Evolutionary conservation across 2,888 invertebrate species (phyloP), one percentile per base, ranked within the genome.

Genomic region (Synanthedon andrenaeformis): DNA sequence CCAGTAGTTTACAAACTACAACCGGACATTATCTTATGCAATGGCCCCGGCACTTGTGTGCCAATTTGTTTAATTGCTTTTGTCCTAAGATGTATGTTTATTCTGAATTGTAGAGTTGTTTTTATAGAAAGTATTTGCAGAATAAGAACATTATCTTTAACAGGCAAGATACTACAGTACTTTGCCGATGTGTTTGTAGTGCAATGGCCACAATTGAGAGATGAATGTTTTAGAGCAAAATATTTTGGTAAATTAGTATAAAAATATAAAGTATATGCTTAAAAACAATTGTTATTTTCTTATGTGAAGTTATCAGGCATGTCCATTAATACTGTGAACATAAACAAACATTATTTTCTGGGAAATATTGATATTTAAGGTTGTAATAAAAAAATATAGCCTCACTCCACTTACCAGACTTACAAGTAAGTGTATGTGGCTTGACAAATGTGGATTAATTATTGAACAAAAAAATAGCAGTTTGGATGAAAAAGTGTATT

Each of bases 31-130:
- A 90, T 97, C 64, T 82, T 97, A 51, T 96, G 95, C 79, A 98
- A 99, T 86, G 99, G 99, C 0, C 99, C 99, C 49, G 98, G 98
- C 6, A 98, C 97, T 5, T 98, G 99, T 78, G 90, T 99, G 56
- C 99, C 99, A 3, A 87, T 98, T 54, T 97, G 97, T 83, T 63
- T 93, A 54, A 89, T 93, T 53, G 93, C 92, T 13, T 94, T 94
- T 71, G 51, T 96, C 0, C 84, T 93, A 61, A 93, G 93, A 75
- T 89, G 92, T 57, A 74, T 92, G 0, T 92, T 90, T 61, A 67
- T 95, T n/a, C 75, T 88, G 41, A 85, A 92, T 62, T 91, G 92
- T 55, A 91, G 91, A 70, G 94, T 98, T 56, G 90, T 98, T 53
- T 99, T 96, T 80, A 89, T 99, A 52, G 99, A 99, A 82, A 99